Conservation (phyloP, 2,888 invertebrate species). For the Augiades crinisus region DNA sequence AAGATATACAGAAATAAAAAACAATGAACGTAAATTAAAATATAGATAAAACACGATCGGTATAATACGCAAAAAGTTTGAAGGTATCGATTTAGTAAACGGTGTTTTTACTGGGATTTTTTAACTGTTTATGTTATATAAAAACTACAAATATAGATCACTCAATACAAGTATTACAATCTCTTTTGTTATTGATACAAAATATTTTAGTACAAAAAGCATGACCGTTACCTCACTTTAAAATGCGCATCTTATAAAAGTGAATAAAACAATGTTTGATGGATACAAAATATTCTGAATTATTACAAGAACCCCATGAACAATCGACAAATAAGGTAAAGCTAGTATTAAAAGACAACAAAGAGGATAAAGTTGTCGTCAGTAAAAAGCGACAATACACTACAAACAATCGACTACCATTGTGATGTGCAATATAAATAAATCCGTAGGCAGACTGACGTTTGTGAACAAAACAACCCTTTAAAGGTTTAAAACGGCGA, state of each 20-base stretch:
- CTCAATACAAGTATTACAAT: too few species aligned
- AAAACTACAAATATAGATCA: neutral
- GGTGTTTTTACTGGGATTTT: neutral
- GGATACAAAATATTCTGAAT: too few species aligned
- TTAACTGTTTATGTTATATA: too few species aligned
- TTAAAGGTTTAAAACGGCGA: conserved; percentile 26
- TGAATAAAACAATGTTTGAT: too few species aligned
- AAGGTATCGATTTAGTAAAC: neutral
- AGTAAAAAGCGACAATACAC: conserved; percentile 25
- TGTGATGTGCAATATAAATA: conserved; percentile 26
- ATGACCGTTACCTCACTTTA: too few species aligned
- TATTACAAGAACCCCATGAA: neutral
- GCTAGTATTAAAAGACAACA: conserved; percentile 1
- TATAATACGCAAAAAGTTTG: conserved; percentile 6
- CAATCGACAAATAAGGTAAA: neutral
- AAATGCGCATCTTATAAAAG: too few species aligned
- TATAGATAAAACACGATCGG: conserved; percentile 1
- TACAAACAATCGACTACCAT: conserved; percentile 25
- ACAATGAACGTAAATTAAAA: conserved; percentile 1
- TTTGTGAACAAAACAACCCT: conserved; percentile 26
- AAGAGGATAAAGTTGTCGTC: conserved; percentile 21
- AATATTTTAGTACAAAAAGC: too few species aligned
- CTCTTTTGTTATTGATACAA: too few species aligned
- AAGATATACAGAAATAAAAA: conserved; percentile 22
- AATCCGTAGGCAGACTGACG: conserved; percentile 17